phyloP scores from a whole-genome alignment of 2,888 invertebrate species.

The Meteorus colon region DNA sequence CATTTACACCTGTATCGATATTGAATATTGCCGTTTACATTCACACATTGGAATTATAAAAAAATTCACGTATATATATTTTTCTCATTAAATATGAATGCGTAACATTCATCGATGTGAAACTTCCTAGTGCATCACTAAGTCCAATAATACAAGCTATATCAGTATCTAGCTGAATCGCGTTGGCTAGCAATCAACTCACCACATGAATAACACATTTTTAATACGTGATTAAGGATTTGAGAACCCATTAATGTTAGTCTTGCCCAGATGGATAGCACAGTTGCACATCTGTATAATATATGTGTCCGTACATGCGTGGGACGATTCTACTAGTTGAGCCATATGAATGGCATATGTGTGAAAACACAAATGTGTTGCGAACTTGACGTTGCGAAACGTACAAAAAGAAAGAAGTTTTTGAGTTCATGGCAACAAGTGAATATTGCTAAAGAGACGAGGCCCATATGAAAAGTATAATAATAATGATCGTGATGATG shows the following conservation, averaged over 20 bases:
- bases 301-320: constrained; percentile 13
- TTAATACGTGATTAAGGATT: constrained; percentile 1
- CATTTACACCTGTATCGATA: not conserved
- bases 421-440: not conserved
- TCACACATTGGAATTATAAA: not conserved
- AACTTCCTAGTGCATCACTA: not conserved
- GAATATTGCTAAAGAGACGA: not conserved
- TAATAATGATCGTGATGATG: not conserved
- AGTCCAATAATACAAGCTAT: not conserved
- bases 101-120: not conserved
- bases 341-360: constrained; percentile 27
- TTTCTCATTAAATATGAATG: not conserved
- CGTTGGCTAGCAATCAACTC: not conserved
- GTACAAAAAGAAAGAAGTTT: not conserved
- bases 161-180: not conserved
- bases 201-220: not conserved
- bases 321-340: constrained; percentile 29
- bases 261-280: constrained; percentile 11
- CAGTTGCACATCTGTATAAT: constrained; percentile 22
- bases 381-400: constrained; percentile 17
- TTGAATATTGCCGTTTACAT: not conserved
- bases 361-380: constrained; percentile 26
- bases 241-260: constrained; percentile 18
- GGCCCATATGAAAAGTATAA: not conserved
- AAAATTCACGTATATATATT: not conserved